Evolutionary conservation across 2,888 invertebrate species (phyloP), one percentile per base, ranked within the genome.

Genomic region (Unio pictorum): DNA sequence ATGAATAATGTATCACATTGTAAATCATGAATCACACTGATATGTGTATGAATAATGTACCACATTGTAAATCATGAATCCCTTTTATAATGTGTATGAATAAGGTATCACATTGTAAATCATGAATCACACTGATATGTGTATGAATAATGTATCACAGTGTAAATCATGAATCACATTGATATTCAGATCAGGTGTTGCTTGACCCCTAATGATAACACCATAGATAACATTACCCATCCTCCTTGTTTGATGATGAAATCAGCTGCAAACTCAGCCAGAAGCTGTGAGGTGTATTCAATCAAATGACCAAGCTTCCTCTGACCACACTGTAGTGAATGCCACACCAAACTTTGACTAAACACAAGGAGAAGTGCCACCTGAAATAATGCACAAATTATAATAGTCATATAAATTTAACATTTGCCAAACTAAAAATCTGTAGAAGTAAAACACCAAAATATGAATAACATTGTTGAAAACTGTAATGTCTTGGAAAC

Each of bases 161-260:
- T 28, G 28, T 28, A 28, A 34, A 5, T 34, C 6, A 8, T 34
- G 6, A 6, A 34, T 34, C 34, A 34, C 34, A 34, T 7, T 34
- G 34, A 6, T 1, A 34, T 34, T 7, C 34, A 34, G 6, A 34
- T 34, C 34, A 34, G 34, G 34, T 34, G 7, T 3, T 3, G 45
- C 3, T 45, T 45, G 15, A 45, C 45, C 15, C 15, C 15, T 11
- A 2, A 11, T 45, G 45, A 3, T 11, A 45, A 45, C 18, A 61
- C 57, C 4, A 17, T 20, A 60, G 23, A 15, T 11, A 60, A 56
- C 69, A 79, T 63, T 75, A 85, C 86, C 84, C 86, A 86, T 68
- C 84, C 86, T 60, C 84, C 86, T 67, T 84, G 81, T 66, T 76
- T 74, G 23, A 84, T 80, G 64, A 86, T 85, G 71, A 83, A 86